These are phyloP conservation scores for Taenaris catops DNA, from an alignment of 2,888 invertebrate species.

Conservation along the genomic window DNA sequence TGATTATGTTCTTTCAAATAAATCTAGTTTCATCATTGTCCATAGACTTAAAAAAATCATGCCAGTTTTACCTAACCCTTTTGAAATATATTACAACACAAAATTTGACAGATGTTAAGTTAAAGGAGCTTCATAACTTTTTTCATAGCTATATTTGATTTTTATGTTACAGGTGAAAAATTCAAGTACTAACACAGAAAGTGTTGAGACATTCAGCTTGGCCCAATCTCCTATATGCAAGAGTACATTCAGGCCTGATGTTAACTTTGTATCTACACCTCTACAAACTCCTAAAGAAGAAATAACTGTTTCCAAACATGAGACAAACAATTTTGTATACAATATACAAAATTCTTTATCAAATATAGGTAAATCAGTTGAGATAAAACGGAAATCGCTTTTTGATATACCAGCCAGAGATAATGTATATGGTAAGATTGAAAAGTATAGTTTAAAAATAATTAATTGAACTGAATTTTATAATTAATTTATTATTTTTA, in stretches of 20 bases:
- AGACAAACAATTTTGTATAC: conserved; percentile 29
- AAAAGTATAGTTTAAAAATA: no score
- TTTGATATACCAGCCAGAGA: conserved; percentile 29
- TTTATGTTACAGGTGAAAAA: conserved; percentile 32
- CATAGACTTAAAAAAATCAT: no score
- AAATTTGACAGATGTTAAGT: no score
- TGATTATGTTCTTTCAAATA: no score
- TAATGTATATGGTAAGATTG: conserved; percentile 19
- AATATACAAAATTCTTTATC: conserved; percentile 36
- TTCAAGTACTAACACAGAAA: conserved; percentile 30
- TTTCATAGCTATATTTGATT: neutral
- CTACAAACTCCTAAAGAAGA: conserved; percentile 34
- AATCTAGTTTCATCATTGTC: no score
- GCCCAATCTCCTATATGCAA: conserved; percentile 33
- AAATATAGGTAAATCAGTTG: conserved; percentile 34
- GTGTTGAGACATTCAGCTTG: conserved; percentile 31
- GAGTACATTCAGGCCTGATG: conserved; percentile 32
- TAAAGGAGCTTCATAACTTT: no score
- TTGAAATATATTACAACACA: no score
- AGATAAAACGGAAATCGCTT: conserved; percentile 47
- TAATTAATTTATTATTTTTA: no score
- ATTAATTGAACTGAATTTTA: no score
- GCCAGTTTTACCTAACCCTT: no score
- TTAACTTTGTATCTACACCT: conserved; percentile 36
- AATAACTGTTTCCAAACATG: conserved; percentile 27